Evolutionary conservation across 2,113 vertebrate genomes (phyloP).

Genomic region (Cinclus mexicanus): DNA sequence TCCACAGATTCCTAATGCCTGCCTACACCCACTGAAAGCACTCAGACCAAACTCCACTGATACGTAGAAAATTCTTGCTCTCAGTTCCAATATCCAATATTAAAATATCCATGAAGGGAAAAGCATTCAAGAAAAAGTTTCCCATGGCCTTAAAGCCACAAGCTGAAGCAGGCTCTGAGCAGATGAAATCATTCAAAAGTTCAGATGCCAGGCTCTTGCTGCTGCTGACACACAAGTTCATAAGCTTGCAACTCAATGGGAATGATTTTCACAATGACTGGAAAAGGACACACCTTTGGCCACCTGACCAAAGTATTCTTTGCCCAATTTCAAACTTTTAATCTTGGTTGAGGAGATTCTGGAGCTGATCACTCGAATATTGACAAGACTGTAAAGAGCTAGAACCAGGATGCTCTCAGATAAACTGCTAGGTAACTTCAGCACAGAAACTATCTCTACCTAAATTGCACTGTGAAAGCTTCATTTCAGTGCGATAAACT

Average conservation of each 20-base stretch:
- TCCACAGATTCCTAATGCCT: neutral
- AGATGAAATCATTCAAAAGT: neutral
- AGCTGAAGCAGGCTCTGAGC: neutral
- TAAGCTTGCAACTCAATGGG: rapidly evolving
- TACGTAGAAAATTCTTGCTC: rapidly evolving
- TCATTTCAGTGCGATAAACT: neutral
- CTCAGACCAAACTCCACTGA: neutral
- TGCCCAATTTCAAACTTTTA: neutral
- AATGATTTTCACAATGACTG: neutral
- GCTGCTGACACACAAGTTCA: neutral
- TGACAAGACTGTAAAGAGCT: neutral
- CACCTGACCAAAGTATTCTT: neutral
- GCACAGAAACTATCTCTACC: neutral
- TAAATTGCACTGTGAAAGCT: neutral
- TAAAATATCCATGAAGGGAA: neutral
- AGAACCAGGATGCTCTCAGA: neutral
- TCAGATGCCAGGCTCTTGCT: neutral
- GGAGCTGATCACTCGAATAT: neutral
- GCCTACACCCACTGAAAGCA: neutral
- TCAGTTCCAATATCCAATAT: neutral
- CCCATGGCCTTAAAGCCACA: neutral
- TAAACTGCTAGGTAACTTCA: neutral
- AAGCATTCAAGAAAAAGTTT: neutral
- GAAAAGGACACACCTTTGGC: neutral
- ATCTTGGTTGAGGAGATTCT: neutral